phyloP scores from a whole-genome alignment of 2,888 invertebrate genomes.

The Cheilosia vulpina region DNA sequence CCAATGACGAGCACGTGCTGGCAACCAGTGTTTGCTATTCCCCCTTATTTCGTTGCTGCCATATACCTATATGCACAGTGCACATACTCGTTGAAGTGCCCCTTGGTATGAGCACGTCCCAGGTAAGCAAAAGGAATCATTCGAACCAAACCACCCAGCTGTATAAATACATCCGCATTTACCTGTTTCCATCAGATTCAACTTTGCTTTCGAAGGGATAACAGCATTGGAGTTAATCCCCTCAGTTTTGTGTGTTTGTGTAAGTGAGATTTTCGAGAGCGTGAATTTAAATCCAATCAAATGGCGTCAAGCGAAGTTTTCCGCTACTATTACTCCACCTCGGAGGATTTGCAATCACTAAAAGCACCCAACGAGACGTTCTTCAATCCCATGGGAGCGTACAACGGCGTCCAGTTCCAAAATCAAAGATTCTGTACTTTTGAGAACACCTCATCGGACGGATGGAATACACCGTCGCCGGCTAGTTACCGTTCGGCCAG shows the following conservation, averaged over 20 bases:
- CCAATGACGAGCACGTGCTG: slow-evolving; percentile 81
- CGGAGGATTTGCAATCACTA: slow-evolving; percentile 82
- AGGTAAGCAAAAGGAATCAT: slow-evolving; percentile 39
- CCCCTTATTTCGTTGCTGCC: slow-evolving; percentile 31
- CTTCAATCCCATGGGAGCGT: slow-evolving; percentile 82
- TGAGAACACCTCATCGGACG: slow-evolving; percentile 83
- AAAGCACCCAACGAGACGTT: slow-evolving; percentile 79
- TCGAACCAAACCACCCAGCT: not conserved
- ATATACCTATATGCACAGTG: not conserved
- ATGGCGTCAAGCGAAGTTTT: slow-evolving; percentile 83
- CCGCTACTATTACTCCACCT: slow-evolving; percentile 82
- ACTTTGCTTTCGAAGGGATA: slow-evolving; percentile 76
- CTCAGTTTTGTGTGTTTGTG: slow-evolving; percentile 44
- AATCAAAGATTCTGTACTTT: slow-evolving; percentile 82
- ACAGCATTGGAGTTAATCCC: slow-evolving; percentile 48
- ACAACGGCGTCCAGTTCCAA: slow-evolving; percentile 76
- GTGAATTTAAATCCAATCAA: slow-evolving; percentile 48
- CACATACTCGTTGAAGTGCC: slow-evolving; percentile 34
- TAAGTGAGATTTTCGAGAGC: slow-evolving; percentile 36
- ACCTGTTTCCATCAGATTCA: slow-evolving; percentile 69
- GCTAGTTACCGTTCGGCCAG: slow-evolving; percentile 83
- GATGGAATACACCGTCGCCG: slow-evolving; percentile 83
- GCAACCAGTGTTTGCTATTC: slow-evolving; percentile 11
- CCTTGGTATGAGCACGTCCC: slow-evolving; percentile 62
- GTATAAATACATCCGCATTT: slow-evolving; percentile 57